Evolutionary conservation across 1,140 invertebrate genomes (phyloP).

Genomic region (Dendroctonus ponderosae): DNA sequence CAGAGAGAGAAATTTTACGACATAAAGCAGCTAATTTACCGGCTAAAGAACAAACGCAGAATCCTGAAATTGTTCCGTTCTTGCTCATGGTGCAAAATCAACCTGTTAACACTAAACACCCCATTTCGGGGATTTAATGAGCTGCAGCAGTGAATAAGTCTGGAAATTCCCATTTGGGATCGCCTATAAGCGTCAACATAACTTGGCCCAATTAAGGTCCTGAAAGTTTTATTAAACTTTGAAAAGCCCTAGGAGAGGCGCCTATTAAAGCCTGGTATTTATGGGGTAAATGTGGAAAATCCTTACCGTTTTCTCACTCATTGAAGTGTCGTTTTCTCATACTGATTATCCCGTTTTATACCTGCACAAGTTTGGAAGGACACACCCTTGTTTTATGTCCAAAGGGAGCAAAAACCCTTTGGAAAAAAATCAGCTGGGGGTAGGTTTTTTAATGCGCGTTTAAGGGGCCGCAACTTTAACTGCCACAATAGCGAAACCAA

Average conservation of each 20-base stretch:
- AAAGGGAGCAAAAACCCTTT: background rate
- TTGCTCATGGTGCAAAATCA: background rate
- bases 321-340: no score
- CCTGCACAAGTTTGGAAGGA: constrained; percentile 1
- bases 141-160: constrained; percentile 4
- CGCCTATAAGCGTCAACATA: constrained; percentile 19
- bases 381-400: background rate
- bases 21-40: no score
- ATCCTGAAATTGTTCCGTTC: no score
- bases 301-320: no score
- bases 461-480: background rate
- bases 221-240: constrained; percentile 10
- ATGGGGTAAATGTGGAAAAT: no score
- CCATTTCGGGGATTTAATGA: constrained; percentile 9
- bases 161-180: constrained; percentile 20
- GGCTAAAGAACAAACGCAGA: no score
- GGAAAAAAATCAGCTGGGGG: constrained; percentile 8
- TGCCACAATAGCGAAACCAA: constrained; percentile 4
- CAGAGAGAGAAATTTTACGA: no score
- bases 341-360: constrained; percentile 3
- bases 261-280: no score
- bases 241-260: no score
- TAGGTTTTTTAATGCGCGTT: constrained; percentile 2
- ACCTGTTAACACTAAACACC: constrained; percentile 17
- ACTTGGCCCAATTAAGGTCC: constrained; percentile 14